Base-by-base conservation (phyloP, 2,888 invertebrate species). In the Pandemis corylana region DNA sequence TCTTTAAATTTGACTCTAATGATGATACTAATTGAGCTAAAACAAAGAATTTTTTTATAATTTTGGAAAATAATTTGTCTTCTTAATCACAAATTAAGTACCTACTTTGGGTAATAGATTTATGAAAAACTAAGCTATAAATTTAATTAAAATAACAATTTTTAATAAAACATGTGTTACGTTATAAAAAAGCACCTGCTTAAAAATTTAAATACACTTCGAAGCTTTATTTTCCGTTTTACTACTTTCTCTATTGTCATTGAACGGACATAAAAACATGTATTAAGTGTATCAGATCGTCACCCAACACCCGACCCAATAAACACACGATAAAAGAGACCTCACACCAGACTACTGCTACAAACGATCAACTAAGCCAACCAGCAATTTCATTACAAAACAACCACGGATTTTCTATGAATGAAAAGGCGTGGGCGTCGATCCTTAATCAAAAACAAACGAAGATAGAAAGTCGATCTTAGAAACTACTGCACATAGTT, bases 361-460 rank as follows among this genome's bases (percentile, higher is more conserved):
- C 51, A 63, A n/a, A 36, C 65, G 65, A 68, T 73, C 74, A 70
- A 72, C 56, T 53, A 90, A 91, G 91, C 90, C 90, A 85, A 88
- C 86, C 85, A 88, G 93, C 91, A 89, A 89, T 91, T 93, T 91
- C 89, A 91, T 93, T 90, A 90, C 90, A 90, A 92, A 90, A 93
- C 91, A 91, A 93, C 84, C 86, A 86, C 86, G 87, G 85, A 86
- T 87, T 89, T 89, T 83, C 89, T 88, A 91, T 89, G 88, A 91
- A 92, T 88, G 92, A 92, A 93, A 92, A 86, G 83, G 92, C 86
- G 94, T 93, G 87, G 94, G 94, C 76, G 76, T 84, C 81, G 89
- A 92, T 93, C 90, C 88, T 84, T 86, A 86, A 92, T 91, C 89
- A 78, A 76, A 77, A 78, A 77, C 62, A 76, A 72, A 66, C 62